These are phyloP conservation scores for Potamilus streckersoni DNA, from an alignment of 1,140 invertebrate species.

Conservation along the genomic window DNA sequence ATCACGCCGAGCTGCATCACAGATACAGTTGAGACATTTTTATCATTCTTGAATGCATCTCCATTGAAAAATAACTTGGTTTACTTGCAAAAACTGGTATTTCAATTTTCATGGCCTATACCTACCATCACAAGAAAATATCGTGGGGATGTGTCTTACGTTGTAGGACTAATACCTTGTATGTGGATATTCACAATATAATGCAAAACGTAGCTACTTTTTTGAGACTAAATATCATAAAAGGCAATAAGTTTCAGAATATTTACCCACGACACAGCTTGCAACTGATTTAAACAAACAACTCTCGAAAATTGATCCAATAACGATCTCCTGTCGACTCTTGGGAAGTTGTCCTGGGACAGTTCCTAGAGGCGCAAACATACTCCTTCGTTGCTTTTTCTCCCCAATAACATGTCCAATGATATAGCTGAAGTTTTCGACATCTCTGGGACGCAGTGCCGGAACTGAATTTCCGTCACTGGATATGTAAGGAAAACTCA, in stretches of 20 bases:
- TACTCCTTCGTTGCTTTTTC: slow-evolving; percentile 31
- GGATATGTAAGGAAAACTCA: slow-evolving; percentile 3
- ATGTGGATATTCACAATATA: too few species aligned
- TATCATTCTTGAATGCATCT: too few species aligned
- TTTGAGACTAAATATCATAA: too few species aligned
- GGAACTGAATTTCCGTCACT: slow-evolving; percentile 5
- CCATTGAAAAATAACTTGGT: too few species aligned
- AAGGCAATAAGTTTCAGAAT: neutral
- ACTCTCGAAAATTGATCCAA: slow-evolving; percentile 90
- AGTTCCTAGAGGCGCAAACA: slow-evolving; percentile 30
- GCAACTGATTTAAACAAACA: slow-evolving; percentile 91
- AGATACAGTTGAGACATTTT: too few species aligned
- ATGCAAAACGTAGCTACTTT: too few species aligned
- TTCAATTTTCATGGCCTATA: too few species aligned
- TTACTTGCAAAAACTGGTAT: too few species aligned
- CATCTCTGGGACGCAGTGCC: slow-evolving; percentile 21
- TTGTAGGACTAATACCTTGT: too few species aligned
- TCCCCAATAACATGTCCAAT: slow-evolving; percentile 47
- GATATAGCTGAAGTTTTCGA: slow-evolving; percentile 46
- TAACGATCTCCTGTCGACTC: slow-evolving; percentile 56
- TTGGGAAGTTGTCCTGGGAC: slow-evolving; percentile 31
- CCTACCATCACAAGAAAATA: too few species aligned
- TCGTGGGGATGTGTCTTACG: too few species aligned
- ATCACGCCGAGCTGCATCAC: too few species aligned
- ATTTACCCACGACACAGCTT: slow-evolving; percentile 88